Evolutionary conservation across 2,888 invertebrate species (phyloP).

Genomic region (Hetaerina titia): DNA sequence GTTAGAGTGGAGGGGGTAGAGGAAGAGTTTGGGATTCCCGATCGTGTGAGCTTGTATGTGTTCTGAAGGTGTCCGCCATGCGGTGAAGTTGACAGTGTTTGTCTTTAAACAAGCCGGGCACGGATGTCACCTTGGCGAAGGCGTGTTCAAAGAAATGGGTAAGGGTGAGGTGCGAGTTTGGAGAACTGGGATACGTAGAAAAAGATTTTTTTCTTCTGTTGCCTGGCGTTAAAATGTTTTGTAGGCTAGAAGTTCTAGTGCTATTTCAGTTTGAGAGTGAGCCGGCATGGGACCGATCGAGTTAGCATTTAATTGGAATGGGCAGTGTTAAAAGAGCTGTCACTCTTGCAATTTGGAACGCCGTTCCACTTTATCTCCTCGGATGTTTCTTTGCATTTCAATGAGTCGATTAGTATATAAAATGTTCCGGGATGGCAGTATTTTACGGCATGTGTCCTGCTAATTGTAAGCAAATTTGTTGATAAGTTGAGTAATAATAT

Average conservation of each 20-base stretch:
- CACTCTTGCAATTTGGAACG: background rate
- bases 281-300: background rate
- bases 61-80: conserved; percentile 43
- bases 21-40: conserved; percentile 46
- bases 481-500: too few relatives aligned
- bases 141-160: conserved; percentile 7
- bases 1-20: background rate
- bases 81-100: conserved; percentile 53
- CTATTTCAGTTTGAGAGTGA: background rate
- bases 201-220: background rate
- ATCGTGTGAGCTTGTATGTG: conserved; percentile 56
- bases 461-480: too few relatives aligned
- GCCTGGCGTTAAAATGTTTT: background rate
- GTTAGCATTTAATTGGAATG: background rate
- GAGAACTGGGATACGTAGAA: conserved; percentile 41
- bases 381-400: too few relatives aligned
- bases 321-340: background rate
- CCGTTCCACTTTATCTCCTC: background rate
- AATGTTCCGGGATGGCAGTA: too few relatives aligned
- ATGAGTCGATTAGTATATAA: too few relatives aligned
- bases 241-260: background rate
- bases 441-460: too few relatives aligned
- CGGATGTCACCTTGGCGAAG: conserved; percentile 48
- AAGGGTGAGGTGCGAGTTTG: conserved; percentile 45
- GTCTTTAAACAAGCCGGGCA: conserved; percentile 54